These are phyloP conservation scores for Malurus splendens DNA, from an alignment of 2,797 vertebrate genomes.

Conservation along the genomic window DNA sequence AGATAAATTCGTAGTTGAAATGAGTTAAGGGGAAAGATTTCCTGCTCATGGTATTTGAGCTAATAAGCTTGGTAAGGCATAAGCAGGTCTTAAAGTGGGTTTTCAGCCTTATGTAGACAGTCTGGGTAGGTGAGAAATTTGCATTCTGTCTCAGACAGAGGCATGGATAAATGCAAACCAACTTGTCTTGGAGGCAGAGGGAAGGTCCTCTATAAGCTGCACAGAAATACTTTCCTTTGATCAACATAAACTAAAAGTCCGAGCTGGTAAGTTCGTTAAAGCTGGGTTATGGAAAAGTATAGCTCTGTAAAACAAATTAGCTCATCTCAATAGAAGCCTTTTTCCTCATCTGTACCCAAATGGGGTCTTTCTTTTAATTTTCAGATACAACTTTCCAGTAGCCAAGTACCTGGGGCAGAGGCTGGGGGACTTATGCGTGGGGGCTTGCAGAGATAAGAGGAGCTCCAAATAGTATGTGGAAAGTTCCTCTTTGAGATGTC, in stretches of 20 bases:
- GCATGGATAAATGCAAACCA: neutral
- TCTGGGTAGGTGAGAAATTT: constrained; percentile 22
- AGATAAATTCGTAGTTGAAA: neutral
- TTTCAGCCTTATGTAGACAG: constrained; percentile 17
- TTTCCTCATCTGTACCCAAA: constrained; percentile 8
- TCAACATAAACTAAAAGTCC: neutral
- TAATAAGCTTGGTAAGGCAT: neutral
- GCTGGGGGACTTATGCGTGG: fast-evolving
- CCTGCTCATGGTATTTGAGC: neutral
- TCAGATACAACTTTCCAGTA: neutral
- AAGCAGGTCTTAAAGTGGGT: neutral
- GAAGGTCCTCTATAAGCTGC: neutral
- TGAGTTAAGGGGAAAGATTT: neutral
- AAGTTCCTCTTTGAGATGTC: neutral
- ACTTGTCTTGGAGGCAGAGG: neutral
- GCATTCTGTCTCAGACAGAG: neutral
- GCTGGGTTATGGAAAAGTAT: neutral
- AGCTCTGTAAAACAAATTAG: constrained; percentile 37
- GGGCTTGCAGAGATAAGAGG: neutral
- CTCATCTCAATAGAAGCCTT: neutral
- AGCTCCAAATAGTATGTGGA: neutral
- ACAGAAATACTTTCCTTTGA: constrained; percentile 4
- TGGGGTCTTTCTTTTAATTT: constrained; percentile 8
- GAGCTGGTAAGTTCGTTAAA: constrained; percentile 32
- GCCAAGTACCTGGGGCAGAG: neutral